These are phyloP conservation scores for Tenthredo scrophulariae DNA, from an alignment of 2,888 invertebrate genomes.

Conservation along the genomic window DNA sequence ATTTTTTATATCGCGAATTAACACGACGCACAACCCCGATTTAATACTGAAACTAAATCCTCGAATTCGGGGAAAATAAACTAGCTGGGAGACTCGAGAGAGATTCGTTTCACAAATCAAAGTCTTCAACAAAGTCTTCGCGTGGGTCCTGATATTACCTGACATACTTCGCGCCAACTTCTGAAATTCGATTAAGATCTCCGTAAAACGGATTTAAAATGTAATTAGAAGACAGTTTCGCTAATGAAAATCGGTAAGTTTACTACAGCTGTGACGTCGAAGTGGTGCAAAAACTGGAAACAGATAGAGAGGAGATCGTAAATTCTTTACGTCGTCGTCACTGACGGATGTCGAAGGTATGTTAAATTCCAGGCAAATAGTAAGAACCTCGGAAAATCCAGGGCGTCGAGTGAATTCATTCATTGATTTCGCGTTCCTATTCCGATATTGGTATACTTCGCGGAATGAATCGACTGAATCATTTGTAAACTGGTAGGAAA, in stretches of 20 bases:
- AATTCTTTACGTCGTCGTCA: background rate
- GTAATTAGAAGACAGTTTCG: background rate
- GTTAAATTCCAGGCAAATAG: slow-evolving; percentile 3
- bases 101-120: slow-evolving; percentile 3
- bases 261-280: background rate
- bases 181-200: background rate
- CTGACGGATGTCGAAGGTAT: background rate
- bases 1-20: slow-evolving; percentile 18
- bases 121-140: background rate
- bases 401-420: slow-evolving; percentile 13
- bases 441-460: slow-evolving; percentile 9
- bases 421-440: slow-evolving; percentile 28
- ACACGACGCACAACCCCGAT: background rate
- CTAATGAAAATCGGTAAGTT: background rate
- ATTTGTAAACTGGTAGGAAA: background rate
- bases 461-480: slow-evolving; percentile 1
- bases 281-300: background rate
- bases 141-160: background rate
- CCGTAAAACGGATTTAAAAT: background rate
- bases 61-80: slow-evolving; percentile 4
- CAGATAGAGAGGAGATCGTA: background rate
- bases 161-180: background rate
- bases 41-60: background rate
- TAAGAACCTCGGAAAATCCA: slow-evolving; percentile 19
- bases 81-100: background rate